Evolutionary conservation across 2,113 vertebrate genomes (phyloP).

Genomic region (Myocastor coypus): DNA sequence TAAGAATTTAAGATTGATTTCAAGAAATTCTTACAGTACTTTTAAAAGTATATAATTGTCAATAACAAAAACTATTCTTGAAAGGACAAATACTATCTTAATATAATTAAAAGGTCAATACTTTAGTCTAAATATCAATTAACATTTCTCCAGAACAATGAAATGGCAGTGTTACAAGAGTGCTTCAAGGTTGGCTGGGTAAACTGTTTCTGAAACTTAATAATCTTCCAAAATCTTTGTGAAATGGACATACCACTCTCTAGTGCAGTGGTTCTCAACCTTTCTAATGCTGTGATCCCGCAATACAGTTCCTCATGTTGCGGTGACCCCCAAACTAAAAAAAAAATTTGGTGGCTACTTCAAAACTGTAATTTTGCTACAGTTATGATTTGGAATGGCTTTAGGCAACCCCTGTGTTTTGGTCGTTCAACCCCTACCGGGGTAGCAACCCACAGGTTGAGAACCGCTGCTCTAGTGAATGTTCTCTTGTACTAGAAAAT

Average conservation of each 20-base stretch:
- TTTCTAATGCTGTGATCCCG: too few relatives aligned
- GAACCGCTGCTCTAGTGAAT: neutral
- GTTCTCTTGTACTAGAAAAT: neutral
- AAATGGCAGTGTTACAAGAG: neutral
- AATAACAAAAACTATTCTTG: slow-evolving; percentile 16
- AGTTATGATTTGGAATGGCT: too few relatives aligned
- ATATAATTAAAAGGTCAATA: slow-evolving; percentile 29
- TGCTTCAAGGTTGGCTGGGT: neutral
- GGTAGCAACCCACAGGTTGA: too few relatives aligned
- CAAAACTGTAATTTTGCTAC: too few relatives aligned
- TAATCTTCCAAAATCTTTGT: neutral
- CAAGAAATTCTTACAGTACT: slow-evolving; percentile 4
- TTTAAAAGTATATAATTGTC: slow-evolving; percentile 37
- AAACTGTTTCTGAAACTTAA: neutral
- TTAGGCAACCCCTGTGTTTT: too few relatives aligned
- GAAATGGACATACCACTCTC: neutral
- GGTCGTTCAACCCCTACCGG: too few relatives aligned
- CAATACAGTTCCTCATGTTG: too few relatives aligned
- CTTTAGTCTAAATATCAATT: neutral
- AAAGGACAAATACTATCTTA: slow-evolving; percentile 31
- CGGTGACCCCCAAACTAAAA: too few relatives aligned
- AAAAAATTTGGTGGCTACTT: too few relatives aligned
- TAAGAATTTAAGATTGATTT: neutral
- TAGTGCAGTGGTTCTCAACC: too few relatives aligned
- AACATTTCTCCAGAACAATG: neutral